phyloP scores from a whole-genome alignment of 2,888 invertebrate species.

The Agrochola litura region DNA sequence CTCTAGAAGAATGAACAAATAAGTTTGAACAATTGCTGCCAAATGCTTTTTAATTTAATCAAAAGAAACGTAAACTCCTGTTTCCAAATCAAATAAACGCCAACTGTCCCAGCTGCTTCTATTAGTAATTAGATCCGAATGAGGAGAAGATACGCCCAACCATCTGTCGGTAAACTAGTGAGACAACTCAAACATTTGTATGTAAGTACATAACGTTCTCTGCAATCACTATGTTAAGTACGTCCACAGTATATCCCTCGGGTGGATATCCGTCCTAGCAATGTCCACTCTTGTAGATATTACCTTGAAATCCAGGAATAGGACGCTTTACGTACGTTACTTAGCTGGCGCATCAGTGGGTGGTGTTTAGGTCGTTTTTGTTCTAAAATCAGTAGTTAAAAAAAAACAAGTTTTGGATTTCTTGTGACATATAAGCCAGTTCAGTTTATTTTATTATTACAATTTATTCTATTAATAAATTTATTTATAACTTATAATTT shows the following conservation, averaged over 20 bases:
- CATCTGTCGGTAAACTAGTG: constrained; percentile 57
- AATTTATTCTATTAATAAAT: too few relatives aligned
- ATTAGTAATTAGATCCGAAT: constrained; percentile 65
- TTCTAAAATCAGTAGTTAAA: background rate
- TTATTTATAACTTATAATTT: too few relatives aligned
- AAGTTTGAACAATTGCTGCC: background rate
- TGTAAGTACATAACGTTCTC: constrained; percentile 11
- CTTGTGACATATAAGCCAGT: background rate
- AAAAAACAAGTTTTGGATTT: background rate
- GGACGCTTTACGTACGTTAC: background rate
- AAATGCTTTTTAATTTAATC: constrained; percentile 1
- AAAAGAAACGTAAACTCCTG: constrained; percentile 14
- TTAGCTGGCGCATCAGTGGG: background rate
- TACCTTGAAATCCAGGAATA: background rate
- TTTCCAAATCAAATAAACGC: constrained; percentile 29
- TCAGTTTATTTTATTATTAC: background rate
- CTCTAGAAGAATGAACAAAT: background rate
- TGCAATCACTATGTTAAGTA: constrained; percentile 2
- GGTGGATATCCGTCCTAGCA: constrained; percentile 15
- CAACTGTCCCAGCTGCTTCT: constrained; percentile 54
- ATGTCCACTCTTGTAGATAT: background rate
- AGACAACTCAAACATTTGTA: constrained; percentile 47
- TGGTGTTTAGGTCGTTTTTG: background rate
- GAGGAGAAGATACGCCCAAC: constrained; percentile 49
- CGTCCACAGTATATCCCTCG: constrained; percentile 20